A percentile compares a stretch with the other conserved stretches of the same genome.
Evolutionary conservation across 2,113 vertebrate genomes (phyloP).

Genomic region (Pristiophorus japonicus): DNA sequence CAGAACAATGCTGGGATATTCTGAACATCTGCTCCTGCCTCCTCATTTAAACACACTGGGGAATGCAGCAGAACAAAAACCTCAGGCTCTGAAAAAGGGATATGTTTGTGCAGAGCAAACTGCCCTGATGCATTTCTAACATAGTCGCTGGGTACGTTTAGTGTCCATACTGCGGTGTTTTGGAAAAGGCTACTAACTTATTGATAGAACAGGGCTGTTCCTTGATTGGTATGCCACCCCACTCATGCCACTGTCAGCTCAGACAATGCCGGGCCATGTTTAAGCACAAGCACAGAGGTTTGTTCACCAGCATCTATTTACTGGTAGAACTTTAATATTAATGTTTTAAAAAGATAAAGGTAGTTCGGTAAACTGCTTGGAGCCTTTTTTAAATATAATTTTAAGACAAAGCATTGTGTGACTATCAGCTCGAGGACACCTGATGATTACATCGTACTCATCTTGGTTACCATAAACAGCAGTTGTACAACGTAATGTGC

Average conservation of each 20-base stretch:
- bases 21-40: not conserved
- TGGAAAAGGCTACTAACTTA: not conserved
- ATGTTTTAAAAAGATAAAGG: not conserved
- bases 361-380: not conserved
- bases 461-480: not conserved
- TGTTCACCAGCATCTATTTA: not conserved
- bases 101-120: not conserved
- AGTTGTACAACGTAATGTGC: not conserved
- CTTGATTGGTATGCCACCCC: not conserved
- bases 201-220: not conserved
- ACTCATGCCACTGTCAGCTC: not conserved
- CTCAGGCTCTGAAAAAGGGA: not conserved
- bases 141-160: not conserved
- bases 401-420: not conserved
- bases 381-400: not conserved
- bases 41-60: not conserved
- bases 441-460: not conserved
- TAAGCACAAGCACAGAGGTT: not conserved
- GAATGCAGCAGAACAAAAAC: not conserved
- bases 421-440: not conserved
- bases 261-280: not conserved
- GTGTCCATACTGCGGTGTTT: not conserved
- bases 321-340: slow-evolving; percentile 12
- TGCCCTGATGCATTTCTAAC: not conserved
- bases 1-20: not conserved